Evolutionary conservation across 2,888 invertebrate species (phyloP).

Genomic region (Watsonalla cultraria): DNA sequence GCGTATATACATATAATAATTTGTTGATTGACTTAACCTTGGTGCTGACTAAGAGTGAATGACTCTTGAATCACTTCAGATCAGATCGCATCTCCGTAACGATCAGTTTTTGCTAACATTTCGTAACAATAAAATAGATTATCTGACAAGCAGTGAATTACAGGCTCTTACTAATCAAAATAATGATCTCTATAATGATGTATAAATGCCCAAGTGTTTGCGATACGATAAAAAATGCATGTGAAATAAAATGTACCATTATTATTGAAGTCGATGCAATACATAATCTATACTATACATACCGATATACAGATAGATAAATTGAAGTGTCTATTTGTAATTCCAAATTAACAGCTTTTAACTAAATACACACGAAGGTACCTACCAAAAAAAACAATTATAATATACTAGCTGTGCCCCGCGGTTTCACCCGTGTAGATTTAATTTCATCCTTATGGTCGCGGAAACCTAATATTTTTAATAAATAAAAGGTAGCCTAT

Average conservation of each 20-base stretch:
- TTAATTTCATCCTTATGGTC: too few relatives aligned
- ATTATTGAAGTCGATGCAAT: background rate
- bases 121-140: slow-evolving; percentile 32
- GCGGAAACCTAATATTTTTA: too few relatives aligned
- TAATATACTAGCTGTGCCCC: too few relatives aligned
- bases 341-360: too few relatives aligned
- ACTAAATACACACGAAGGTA: too few relatives aligned
- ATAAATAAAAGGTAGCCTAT: too few relatives aligned
- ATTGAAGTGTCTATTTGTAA: too few relatives aligned
- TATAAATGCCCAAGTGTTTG: background rate
- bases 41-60: slow-evolving; percentile 27
- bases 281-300: background rate
- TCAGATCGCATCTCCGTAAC: slow-evolving; percentile 20
- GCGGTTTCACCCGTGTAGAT: too few relatives aligned
- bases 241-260: background rate
- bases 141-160: slow-evolving; percentile 34
- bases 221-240: background rate
- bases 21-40: slow-evolving; percentile 24
- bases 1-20: background rate
- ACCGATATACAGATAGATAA: too few relatives aligned
- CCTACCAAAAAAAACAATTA: too few relatives aligned
- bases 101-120: slow-evolving; percentile 35
- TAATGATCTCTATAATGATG: background rate
- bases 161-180: slow-evolving; percentile 7
- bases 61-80: slow-evolving; percentile 23